A percentile compares a stretch with the other conserved stretches of the same genome.
Conservation (phyloP, 2,888 invertebrate genomes). For the Periphyllus acericola region DNA sequence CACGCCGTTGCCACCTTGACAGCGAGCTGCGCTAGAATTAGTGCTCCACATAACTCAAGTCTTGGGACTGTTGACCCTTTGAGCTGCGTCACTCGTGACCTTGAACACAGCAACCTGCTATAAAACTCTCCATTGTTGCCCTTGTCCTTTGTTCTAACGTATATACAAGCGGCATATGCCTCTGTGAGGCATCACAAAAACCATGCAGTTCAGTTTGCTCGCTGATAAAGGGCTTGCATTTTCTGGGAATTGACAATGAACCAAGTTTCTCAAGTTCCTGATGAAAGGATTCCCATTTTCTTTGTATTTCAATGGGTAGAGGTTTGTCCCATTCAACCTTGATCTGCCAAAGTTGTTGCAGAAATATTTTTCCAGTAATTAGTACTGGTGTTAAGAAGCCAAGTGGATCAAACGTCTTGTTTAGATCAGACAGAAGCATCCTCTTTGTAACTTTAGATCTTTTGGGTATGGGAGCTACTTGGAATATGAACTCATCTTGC, state of each 20-base stretch:
- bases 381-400: slow-evolving; percentile 35
- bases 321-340: too few species aligned
- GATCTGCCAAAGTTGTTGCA: neutral
- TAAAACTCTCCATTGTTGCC: too few species aligned
- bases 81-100: slow-evolving; percentile 30
- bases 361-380: neutral
- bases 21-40: slow-evolving; percentile 25
- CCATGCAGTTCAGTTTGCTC: too few species aligned
- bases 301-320: too few species aligned
- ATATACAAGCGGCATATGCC: too few species aligned
- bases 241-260: slow-evolving; percentile 40
- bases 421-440: slow-evolving; percentile 4
- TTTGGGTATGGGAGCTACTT: too few species aligned
- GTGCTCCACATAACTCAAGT: slow-evolving; percentile 44
- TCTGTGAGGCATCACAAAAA: too few species aligned
- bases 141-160: too few species aligned
- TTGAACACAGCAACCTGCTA: neutral
- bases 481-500: neutral
- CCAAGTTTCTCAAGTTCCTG: slow-evolving; percentile 6
- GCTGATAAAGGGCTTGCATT: neutral
- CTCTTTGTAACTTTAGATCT: neutral
- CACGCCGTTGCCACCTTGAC: too few species aligned
- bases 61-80: slow-evolving; percentile 5
- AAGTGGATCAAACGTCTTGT: slow-evolving; percentile 45
- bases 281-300: too few species aligned